Evolutionary conservation across 2,113 vertebrate genomes (phyloP).

Genomic region (Strix aluco): DNA sequence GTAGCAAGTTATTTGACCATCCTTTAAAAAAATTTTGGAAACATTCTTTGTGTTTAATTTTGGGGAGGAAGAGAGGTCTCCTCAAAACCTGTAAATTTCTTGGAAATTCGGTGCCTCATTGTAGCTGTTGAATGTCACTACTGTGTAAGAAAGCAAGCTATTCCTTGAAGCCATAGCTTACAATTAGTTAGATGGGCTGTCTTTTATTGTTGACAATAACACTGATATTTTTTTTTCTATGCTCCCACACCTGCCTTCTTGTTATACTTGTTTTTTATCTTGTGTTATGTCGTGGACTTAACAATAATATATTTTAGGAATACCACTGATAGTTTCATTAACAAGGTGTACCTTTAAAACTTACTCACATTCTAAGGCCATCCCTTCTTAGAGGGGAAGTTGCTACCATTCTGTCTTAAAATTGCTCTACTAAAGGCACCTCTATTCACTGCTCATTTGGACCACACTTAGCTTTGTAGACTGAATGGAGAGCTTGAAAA

Average conservation of each 20-base stretch:
- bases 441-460: neutral
- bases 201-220: neutral
- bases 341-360: neutral
- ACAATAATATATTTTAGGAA: neutral
- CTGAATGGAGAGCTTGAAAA: neutral
- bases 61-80: neutral
- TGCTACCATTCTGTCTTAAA: neutral
- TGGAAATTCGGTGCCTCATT: neutral
- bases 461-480: neutral
- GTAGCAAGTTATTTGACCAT: neutral
- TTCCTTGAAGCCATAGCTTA: neutral
- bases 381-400: neutral
- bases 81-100: neutral
- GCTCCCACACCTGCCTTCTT: neutral
- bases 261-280: neutral
- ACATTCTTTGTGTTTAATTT: neutral
- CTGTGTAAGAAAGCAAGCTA: neutral
- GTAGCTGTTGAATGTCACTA: neutral
- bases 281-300: neutral
- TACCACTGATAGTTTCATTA: neutral
- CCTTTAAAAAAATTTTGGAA: neutral
- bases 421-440: neutral
- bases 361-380: neutral
- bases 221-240: neutral
- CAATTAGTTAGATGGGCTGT: neutral